Conservation (phyloP, 2,797 vertebrate species). For the Onychomys leucogaster region DNA sequence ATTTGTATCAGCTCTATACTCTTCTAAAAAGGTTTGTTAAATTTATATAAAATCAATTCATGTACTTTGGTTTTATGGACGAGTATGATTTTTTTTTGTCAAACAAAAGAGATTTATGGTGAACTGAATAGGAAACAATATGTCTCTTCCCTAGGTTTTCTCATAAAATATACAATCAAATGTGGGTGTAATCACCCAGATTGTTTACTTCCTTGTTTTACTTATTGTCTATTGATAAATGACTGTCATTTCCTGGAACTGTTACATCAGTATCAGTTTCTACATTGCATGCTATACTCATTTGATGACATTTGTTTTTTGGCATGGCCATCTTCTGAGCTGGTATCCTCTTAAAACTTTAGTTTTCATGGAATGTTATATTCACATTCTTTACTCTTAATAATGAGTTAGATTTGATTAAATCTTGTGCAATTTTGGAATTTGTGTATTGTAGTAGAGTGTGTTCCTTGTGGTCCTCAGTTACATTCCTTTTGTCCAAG, state of each 20-base stretch:
- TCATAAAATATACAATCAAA: neutral
- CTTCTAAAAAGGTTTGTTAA: neutral
- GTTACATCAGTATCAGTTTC: neutral
- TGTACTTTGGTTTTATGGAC: neutral
- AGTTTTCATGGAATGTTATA: neutral
- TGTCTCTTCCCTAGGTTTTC: neutral
- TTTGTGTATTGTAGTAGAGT: neutral
- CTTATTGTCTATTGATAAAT: neutral
- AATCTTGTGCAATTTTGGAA: neutral
- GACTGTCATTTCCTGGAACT: neutral
- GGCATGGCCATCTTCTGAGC: neutral
- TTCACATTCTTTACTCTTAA: neutral
- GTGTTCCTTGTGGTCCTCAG: neutral
- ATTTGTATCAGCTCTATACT: neutral
- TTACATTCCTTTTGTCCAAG: neutral
- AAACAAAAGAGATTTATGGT: neutral
- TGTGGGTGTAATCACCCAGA: neutral
- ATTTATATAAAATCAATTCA: neutral
- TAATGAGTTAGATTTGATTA: neutral
- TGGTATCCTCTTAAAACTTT: neutral
- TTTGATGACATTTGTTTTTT: neutral
- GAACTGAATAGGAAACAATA: neutral
- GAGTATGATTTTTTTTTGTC: neutral
- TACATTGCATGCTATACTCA: neutral
- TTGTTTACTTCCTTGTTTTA: neutral